Evolutionary conservation across 2,797 vertebrate genomes (phyloP), one percentile per base, ranked within the genome.

Genomic region (Sandelia bainsii): DNA sequence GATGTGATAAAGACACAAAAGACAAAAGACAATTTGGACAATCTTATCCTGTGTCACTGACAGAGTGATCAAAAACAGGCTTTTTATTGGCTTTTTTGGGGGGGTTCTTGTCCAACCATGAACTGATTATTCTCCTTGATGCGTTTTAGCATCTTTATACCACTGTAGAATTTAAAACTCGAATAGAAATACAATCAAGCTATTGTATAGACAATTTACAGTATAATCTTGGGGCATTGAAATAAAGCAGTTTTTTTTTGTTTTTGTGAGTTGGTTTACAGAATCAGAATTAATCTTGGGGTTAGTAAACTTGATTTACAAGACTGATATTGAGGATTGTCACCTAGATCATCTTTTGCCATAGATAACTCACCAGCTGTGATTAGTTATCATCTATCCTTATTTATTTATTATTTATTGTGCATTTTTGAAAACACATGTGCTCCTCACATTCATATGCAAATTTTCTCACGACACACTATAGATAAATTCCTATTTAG

Each of bases 11-110:
- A n/a, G n/a, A n/a, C n/a, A n/a, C n/a, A n/a, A n/a, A n/a, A n/a
- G 64, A 48, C 56, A 86, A 57, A 68, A 87, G 72, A 87, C 62
- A 80, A 66, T 72, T 63, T 69, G 44, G 62, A 44, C 40, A 65
- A 49, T 77, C 46, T 56, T 69, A 53, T 80, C 76, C 40, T 40
- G 45, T 75, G 66, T 70, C 14, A 16, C 73, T 57, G 66, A 81
- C 75, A 81, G 22, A 62, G 50, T 74, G 81, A 68, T 66, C 68
- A 44, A 69, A 44, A 62, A 73, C 51, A 12, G 12, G 37, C 37
- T 39, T 39, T 34, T 34, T 34, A 34, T 6, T 45, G 77, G 5
- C 27, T 25, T 52, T 52, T 10, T 53, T 32, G 9, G 64, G 37
- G 22, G 53, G 53, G 60, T 27, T 56, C 4, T 22, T 62, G 17